Percentiles rank a stretch among this genome's conserved stretches.
These are phyloP conservation scores for Drosophila grimshawi DNA, from an alignment of 1,140 invertebrate genomes.

Conservation along the genomic window DNA sequence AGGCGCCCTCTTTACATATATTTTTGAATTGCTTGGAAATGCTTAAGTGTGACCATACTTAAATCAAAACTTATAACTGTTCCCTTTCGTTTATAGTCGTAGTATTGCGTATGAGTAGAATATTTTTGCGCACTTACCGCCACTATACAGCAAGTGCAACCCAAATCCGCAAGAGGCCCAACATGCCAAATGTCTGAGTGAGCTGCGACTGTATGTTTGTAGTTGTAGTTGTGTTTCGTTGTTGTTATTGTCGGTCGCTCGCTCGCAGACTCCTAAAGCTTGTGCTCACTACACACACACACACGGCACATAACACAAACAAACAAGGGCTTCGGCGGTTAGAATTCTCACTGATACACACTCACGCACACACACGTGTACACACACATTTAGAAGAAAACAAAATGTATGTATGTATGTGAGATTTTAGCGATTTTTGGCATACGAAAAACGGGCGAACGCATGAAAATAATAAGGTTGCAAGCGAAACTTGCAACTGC, in stretches of 20 bases:
- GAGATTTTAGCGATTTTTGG: slow-evolving; percentile 49
- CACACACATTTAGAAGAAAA: slow-evolving; percentile 51
- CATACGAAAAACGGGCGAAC: slow-evolving; percentile 30
- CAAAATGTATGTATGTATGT: slow-evolving; percentile 35
- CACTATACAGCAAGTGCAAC: slow-evolving; percentile 47
- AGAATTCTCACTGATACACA: slow-evolving; percentile 54
- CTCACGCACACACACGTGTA: slow-evolving; percentile 26
- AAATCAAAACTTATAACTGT: slow-evolving; percentile 28
- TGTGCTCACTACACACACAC: slow-evolving; percentile 28
- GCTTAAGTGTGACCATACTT: slow-evolving; percentile 28
- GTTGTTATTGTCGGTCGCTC: slow-evolving; percentile 33
- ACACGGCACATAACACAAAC: not conserved
- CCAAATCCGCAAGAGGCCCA: slow-evolving; percentile 34
- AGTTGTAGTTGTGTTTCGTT: slow-evolving; percentile 22
- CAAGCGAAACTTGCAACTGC: slow-evolving; percentile 35
- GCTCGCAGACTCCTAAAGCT: slow-evolving; percentile 16
- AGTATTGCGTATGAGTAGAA: not conserved
- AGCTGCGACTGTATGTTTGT: slow-evolving; percentile 33
- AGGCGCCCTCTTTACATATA: slow-evolving; percentile 6
- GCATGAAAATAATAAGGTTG: slow-evolving; percentile 55
- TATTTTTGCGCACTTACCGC: slow-evolving; percentile 57
- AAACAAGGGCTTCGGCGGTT: slow-evolving; percentile 32
- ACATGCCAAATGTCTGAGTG: slow-evolving; percentile 36
- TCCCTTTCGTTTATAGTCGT: not conserved
- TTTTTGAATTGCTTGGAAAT: slow-evolving; percentile 24